A percentile compares a stretch with the other conserved stretches of the same genome.
Evolutionary conservation across 2,113 vertebrate genomes (phyloP).

Genomic region (Sporophila hypoxantha): DNA sequence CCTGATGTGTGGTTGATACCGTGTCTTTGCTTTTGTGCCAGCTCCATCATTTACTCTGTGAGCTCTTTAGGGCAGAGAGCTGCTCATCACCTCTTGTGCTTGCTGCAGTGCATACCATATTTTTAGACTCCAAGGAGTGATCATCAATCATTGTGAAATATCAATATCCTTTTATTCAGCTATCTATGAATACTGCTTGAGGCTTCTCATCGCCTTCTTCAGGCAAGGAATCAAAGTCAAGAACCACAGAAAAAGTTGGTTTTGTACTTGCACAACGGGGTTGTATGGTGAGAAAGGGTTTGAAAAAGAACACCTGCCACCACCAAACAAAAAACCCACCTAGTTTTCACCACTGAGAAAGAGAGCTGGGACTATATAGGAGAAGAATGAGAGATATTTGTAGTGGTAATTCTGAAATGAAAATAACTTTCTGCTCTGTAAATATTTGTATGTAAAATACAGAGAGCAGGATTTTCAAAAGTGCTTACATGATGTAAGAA

Average conservation of each 20-base stretch:
- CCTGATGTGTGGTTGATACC: not conserved
- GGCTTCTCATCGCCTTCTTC: not conserved
- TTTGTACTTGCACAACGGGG: not conserved
- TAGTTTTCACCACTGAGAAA: not conserved
- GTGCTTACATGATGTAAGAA: slow-evolving; percentile 9
- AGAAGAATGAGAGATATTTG: not conserved
- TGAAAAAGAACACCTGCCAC: not conserved
- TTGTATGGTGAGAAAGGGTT: not conserved
- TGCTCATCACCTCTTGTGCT: not conserved
- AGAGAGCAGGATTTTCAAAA: not conserved
- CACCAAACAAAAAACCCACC: not conserved
- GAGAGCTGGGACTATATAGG: not conserved
- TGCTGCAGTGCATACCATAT: not conserved
- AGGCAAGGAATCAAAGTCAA: not conserved
- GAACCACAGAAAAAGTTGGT: not conserved
- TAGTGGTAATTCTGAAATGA: not conserved
- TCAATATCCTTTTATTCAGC: not conserved
- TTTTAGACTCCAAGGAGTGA: not conserved
- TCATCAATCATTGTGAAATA: slow-evolving; percentile 4
- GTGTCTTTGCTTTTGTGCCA: slow-evolving; percentile 15
- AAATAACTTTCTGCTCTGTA: not conserved
- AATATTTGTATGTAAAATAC: not conserved
- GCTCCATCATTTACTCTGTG: not conserved
- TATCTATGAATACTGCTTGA: not conserved
- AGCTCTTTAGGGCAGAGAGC: not conserved